These are phyloP conservation scores for Mobula birostris DNA, from an alignment of 2,113 vertebrate species.

Conservation along the genomic window DNA sequence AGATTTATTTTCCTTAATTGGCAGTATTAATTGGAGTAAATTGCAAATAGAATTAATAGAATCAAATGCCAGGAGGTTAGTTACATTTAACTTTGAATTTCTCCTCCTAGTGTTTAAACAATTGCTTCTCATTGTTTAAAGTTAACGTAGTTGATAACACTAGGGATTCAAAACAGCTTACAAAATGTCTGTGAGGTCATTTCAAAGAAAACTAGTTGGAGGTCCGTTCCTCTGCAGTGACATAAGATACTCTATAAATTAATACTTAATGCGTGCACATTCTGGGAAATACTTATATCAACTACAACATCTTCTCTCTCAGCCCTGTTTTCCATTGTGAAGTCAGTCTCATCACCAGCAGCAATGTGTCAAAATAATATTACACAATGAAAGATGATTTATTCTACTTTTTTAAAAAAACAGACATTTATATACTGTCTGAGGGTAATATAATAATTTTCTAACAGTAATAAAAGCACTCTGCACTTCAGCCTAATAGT, in stretches of 20 bases:
- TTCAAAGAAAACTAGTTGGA: background rate
- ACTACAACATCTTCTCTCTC: background rate
- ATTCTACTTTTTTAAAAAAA: background rate
- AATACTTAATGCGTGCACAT: conserved; percentile 12
- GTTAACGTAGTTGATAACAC: background rate
- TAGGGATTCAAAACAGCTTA: conserved; percentile 27
- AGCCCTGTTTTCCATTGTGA: conserved; percentile 9
- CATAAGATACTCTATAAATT: conserved; percentile 1
- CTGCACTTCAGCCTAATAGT: background rate
- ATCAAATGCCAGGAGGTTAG: no score
- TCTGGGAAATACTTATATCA: conserved; percentile 6
- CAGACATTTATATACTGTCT: conserved; percentile 14
- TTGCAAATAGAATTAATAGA: background rate
- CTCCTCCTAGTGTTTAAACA: background rate
- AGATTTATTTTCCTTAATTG: conserved; percentile 49
- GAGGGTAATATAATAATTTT: background rate
- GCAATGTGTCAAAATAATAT: conserved; percentile 3
- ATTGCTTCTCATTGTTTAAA: background rate
- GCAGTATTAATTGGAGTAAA: background rate
- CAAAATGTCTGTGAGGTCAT: background rate
- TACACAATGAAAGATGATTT: background rate
- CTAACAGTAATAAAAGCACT: conserved; percentile 5
- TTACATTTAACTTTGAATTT: no score
- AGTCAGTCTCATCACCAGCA: background rate
- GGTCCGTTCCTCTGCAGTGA: background rate